phyloP scores from a whole-genome alignment of 2,888 invertebrate species.

The Crepidodera aurea region DNA sequence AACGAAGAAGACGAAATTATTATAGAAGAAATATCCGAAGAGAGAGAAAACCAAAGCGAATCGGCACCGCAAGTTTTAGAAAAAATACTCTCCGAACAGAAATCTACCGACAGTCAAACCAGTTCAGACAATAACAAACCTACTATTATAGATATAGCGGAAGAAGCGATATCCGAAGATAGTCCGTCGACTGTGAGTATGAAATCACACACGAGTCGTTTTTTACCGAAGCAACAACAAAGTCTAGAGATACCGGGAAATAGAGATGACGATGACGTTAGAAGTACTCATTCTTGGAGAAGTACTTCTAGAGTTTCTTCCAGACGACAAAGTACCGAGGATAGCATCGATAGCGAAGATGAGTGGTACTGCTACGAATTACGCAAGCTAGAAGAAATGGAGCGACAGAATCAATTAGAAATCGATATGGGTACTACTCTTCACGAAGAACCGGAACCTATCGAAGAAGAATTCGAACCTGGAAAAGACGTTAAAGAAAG shows the following conservation, averaged over 20 bases:
- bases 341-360: conserved; percentile 92
- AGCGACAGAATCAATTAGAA: conserved; percentile 76
- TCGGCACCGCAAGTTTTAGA: conserved; percentile 28
- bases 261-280: conserved; percentile 83
- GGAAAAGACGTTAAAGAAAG: conserved; percentile 77
- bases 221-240: conserved; percentile 75
- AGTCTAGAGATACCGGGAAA: conserved; percentile 83
- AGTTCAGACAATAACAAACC: conserved; percentile 46
- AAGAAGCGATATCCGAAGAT: conserved; percentile 68
- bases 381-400: conserved; percentile 85
- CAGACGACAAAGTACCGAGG: conserved; percentile 88
- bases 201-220: conserved; percentile 67
- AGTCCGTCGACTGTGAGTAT: conserved; percentile 73
- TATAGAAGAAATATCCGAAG: conserved; percentile 50
- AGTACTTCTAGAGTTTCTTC: conserved; percentile 87
- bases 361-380: conserved; percentile 93
- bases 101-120: conserved; percentile 52
- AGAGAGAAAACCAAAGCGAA: conserved; percentile 38
- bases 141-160: conserved; percentile 47
- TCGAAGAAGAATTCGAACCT: conserved; percentile 67
- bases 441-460: conserved; percentile 68
- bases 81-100: conserved; percentile 49
- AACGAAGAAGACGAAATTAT: conserved; percentile 48
- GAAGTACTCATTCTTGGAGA: conserved; percentile 87
- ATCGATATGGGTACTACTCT: conserved; percentile 68